Base-by-base conservation (phyloP, 2,888 invertebrate species). In the Meteorus cinctellus region DNA sequence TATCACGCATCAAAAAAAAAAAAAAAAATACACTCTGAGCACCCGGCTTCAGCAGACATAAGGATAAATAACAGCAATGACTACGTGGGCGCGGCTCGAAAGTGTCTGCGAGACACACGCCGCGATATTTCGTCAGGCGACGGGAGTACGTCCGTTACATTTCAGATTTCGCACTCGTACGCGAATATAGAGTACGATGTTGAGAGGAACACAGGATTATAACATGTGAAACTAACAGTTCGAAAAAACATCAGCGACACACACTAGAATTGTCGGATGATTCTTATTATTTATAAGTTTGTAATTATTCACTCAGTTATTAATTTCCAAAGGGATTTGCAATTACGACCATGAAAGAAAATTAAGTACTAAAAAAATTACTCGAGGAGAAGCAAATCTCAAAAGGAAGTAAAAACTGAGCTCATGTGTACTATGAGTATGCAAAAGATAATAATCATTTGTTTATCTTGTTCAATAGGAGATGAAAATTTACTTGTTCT, bases 41-140 rank as follows among this genome's bases (percentile, higher is more conserved):
- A 86, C 84, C 82, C 81, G 82, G 85, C 85, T 82, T 86, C 85
- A 81, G 83, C 84, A 86, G 84, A 86, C 84, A 82, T 82, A 80
- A 83, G 84, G 85, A 86, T 86, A 87, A 87, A 86, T 81, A 79
- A 81, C 84, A 85, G 83, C 83, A 74, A 76, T 77, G 79, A 77
- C 80, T 81, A 85, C 86, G 86, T 86, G 86, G 86, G 87, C 86
- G 86, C 86, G 85, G 84, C 85, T 85, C 86, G 84, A 80, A 82
- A 82, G 83, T 85, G 86, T 84, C 86, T 85, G 82, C 84, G 82
- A 84, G 82, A 82, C 84, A 84, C 82, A 83, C 82, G 82, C 83
- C 81, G 80, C 80, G 83, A 81, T 84, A 84, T 82, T 82, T 82
- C 80, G 75, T 77, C 76, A 29, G 45, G 66, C 67, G 68, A 75